A percentile compares a stretch with the other conserved stretches of the same genome.
Conservation (phyloP, 1,140 invertebrate species). For the Himalopsyche phryganea region DNA sequence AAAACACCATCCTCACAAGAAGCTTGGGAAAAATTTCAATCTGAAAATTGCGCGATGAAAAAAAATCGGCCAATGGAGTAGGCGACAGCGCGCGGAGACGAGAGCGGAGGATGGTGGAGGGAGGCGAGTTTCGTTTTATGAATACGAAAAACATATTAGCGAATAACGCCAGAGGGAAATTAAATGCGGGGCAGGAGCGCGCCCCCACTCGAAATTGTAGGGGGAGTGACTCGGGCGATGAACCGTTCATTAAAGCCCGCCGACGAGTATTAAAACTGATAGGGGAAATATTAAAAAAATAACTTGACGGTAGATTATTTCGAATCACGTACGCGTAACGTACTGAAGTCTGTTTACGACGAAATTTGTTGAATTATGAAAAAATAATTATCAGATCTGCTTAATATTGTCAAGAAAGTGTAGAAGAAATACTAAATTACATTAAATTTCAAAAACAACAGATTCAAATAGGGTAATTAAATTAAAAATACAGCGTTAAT, state of each 20-base stretch:
- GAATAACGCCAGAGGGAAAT: conserved; percentile 33
- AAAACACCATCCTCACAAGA: conserved; percentile 5
- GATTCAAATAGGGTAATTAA: too few relatives aligned
- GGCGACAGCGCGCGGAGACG: too few relatives aligned
- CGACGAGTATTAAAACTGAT: conserved; percentile 27
- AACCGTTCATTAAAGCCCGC: conserved; percentile 29
- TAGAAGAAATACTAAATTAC: too few relatives aligned
- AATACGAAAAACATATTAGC: conserved; percentile 33
- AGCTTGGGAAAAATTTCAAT: conserved; percentile 4
- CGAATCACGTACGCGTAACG: conserved; percentile 19
- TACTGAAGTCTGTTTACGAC: conserved; percentile 23
- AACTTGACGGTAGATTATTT: conserved; percentile 10
- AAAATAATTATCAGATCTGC: too few relatives aligned
- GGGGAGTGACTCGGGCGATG: conserved; percentile 9
- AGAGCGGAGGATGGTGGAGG: too few relatives aligned
- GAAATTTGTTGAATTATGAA: conserved; percentile 28
- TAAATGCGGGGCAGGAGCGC: conserved; percentile 17
- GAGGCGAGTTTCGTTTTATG: conserved; percentile 22
- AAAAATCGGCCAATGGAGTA: too few relatives aligned
- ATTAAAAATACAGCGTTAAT: too few relatives aligned
- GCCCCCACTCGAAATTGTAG: not conserved
- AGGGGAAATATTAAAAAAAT: conserved; percentile 12
- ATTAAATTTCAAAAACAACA: too few relatives aligned
- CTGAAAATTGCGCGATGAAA: conserved; percentile 4
- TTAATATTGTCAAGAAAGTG: too few relatives aligned